Percentiles rank a stretch among this genome's conserved stretches.
These are phyloP conservation scores for Mustela lutreola DNA, from an alignment of 2,113 vertebrate species.

Conservation along the genomic window DNA sequence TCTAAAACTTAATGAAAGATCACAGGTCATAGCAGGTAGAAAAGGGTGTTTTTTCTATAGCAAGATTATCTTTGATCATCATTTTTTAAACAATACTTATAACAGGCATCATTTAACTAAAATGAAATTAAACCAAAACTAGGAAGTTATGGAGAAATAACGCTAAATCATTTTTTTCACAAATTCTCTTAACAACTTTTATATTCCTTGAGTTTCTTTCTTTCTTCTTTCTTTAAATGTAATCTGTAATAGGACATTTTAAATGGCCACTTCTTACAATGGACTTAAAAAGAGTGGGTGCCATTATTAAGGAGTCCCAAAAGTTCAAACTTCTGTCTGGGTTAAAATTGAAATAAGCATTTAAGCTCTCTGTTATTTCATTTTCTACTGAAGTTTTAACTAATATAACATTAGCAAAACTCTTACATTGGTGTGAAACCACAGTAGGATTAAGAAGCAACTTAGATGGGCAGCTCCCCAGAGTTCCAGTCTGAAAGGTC, in stretches of 20 bases:
- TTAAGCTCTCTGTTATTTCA: constrained; percentile 37
- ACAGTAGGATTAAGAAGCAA: constrained; percentile 74
- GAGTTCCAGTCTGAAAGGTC: constrained; percentile 66
- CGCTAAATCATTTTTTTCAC: background rate
- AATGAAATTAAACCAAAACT: constrained; percentile 48
- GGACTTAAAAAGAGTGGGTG: background rate
- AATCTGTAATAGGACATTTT: constrained; percentile 45
- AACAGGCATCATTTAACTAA: constrained; percentile 23
- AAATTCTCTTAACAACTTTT: constrained; percentile 36
- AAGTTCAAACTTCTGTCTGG: constrained; percentile 55
- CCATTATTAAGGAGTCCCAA: background rate
- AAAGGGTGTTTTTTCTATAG: background rate
- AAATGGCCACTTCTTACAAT: background rate
- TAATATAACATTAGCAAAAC: constrained; percentile 63
- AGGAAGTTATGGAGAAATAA: background rate
- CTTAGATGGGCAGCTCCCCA: constrained; percentile 41
- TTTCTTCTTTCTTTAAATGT: background rate
- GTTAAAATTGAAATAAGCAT: constrained; percentile 55
- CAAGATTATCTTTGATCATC: background rate
- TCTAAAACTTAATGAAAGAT: background rate
- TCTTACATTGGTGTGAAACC: constrained; percentile 74
- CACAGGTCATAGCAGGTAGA: background rate
- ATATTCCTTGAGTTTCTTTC: background rate
- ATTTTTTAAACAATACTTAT: background rate
- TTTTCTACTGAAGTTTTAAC: constrained; percentile 57